Base-by-base conservation (phyloP, 2,797 vertebrate genomes). In the Bufotes viridis region DNA sequence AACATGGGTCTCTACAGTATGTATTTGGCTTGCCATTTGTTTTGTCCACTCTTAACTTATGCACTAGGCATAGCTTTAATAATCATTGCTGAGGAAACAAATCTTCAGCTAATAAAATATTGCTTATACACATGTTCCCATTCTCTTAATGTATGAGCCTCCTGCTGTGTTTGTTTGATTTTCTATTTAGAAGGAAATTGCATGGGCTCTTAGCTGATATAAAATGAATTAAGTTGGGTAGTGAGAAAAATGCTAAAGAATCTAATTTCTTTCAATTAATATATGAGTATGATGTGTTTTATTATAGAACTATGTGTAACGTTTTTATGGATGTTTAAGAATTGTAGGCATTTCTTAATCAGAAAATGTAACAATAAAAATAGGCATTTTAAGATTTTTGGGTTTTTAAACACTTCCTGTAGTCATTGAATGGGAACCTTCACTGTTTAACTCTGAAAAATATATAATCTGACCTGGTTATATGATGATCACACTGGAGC, bases 151-250 rank as follows among this genome's bases (percentile, higher is more conserved):
- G 17, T 29, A 70, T 70, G 67, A 70, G 26, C 67, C 29, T 26
- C 26, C 67, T 70, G 67, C 67, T 29, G 67, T 70, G 67, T 34
- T 70, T 76, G 74, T 76, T 76, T 49, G 51, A 49, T 76, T 76
- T 53, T 76, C 22, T 76, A 53, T 76, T 53, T 76, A 49, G 51
- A 51, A 53, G 72, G 72, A 75, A 75, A 75, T 75, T 51, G 49
- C 29, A 49, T 42, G 17, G 49, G 34, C 34, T 75, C 20, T n/a
- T n/a, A 75, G 72, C 22, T 76, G 51, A 76, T 76, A 76, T 51
- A 24, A 29, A 70, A 70, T 29, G 13, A 70, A 70, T 70, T 70
- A 70, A 70, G 67, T 70, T 70, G 67, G 67, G 67, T 26, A 29
- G 26, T 17, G 14, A 29, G 24, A 70, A 29, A 70, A 70, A 70